These are phyloP conservation scores for Gymnogyps californianus DNA, from an alignment of 2,113 vertebrate species.

Conservation along the genomic window DNA sequence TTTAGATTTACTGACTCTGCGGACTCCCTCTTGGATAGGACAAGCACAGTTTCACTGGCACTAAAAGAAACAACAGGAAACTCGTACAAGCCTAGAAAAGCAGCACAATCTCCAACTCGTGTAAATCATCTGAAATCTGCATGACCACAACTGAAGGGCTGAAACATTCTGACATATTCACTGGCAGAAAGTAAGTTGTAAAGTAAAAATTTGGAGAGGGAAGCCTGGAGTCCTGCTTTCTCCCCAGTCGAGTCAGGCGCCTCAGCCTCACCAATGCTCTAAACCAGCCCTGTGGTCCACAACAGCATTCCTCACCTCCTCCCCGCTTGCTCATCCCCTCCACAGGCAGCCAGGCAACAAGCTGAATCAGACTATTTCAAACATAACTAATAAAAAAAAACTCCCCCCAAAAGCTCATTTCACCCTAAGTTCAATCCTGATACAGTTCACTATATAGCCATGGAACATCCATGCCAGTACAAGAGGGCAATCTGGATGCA, in stretches of 20 bases:
- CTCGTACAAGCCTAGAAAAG: background rate
- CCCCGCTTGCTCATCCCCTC: background rate
- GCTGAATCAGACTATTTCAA: background rate
- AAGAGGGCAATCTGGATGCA: background rate
- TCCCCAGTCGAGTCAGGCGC: rapidly evolving
- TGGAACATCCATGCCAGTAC: background rate
- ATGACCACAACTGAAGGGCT: background rate
- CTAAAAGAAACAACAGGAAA: background rate
- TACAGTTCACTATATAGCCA: background rate
- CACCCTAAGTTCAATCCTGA: background rate
- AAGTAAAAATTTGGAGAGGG: background rate
- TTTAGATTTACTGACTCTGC: background rate
- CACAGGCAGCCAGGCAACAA: background rate
- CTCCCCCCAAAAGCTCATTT: background rate
- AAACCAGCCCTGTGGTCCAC: background rate
- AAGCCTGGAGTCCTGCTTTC: background rate
- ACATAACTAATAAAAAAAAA: background rate
- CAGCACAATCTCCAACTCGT: background rate
- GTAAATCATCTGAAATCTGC: background rate
- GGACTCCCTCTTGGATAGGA: background rate
- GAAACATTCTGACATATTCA: background rate
- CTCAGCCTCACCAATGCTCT: background rate
- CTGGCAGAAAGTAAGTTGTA: background rate
- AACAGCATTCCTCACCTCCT: background rate
- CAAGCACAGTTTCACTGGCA: background rate